Base-by-base conservation (phyloP, 2,888 invertebrate species). In the Drosophila diplacantha region DNA sequence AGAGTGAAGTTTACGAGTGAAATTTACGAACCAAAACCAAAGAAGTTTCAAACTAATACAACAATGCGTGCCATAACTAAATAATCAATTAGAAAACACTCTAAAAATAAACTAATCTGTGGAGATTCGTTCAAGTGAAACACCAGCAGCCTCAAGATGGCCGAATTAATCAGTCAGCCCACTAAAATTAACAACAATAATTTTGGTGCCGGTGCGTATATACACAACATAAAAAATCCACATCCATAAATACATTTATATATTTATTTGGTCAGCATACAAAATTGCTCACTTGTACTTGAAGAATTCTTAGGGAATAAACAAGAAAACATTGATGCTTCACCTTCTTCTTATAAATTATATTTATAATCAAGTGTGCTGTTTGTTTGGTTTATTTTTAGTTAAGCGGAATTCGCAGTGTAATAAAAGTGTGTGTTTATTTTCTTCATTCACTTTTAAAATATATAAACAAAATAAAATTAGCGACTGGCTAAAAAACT, bases 131-230 rank as follows among this genome's bases (percentile, higher is more conserved):
- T 47, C 46, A n/a, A 35, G 31, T 31, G 35, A 18, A 44, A 39
- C 8, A 35, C 11, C 32, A 75, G 75, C 76, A 73, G 75, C 80
- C 77, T 74, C 84, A 80, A 85, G 74, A 85, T 85, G 83, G 85
- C 86, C 72, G 84, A 85, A 81, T 69, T 85, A 75, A 84, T 84
- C 56, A 74, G 82, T 81, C 69, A 85, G 80, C 85, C 76, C 73
- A 74, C 83, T 56, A 84, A 85, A 70, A 72, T 84, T 65, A 83
- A 83, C 74, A 83, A 83, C 83, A 83, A 83, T 73, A 84, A 85
- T 65, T 85, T 85, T 70, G 83, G 73, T 54, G 66, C 66, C 67
- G 85, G 83, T 83, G 57, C 53, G 75, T 75, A 75, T 72, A 16
- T 39, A 52, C 34, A 50, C 44, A 63, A 37, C 46, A 69, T 60